Evolutionary conservation across 1,140 invertebrate species (phyloP).

Genomic region (Pantala flavescens): DNA sequence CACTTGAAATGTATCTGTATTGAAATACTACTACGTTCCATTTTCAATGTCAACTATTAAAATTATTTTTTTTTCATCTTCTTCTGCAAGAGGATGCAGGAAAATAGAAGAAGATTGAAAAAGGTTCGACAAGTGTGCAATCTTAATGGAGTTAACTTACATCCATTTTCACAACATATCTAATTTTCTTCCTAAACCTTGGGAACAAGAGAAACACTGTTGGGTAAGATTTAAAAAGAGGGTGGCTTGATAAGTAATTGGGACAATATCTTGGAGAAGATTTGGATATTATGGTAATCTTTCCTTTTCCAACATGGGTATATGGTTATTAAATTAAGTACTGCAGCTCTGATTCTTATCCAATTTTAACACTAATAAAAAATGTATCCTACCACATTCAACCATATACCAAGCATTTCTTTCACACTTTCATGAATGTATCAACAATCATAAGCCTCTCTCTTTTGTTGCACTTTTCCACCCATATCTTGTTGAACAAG

Average conservation of each 20-base stretch:
- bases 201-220: conserved; percentile 4
- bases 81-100: not conserved
- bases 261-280: not conserved
- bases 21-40: not conserved
- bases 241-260: not conserved
- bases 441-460: not conserved
- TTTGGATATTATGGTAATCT: not conserved
- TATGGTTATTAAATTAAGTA: not conserved
- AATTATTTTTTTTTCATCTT: conserved; percentile 21
- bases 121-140: not conserved
- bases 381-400: conserved; percentile 3
- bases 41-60: conserved; percentile 15
- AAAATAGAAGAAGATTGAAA: not conserved
- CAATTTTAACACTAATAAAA: not conserved
- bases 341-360: conserved; percentile 10
- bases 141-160: not conserved
- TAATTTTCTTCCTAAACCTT: not conserved
- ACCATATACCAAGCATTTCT: conserved; percentile 3
- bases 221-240: not conserved
- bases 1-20: conserved; percentile 14
- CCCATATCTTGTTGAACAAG: conserved; percentile 11
- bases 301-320: not conserved
- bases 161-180: not conserved
- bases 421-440: not conserved
- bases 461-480: not conserved